phyloP scores from a whole-genome alignment of 1,140 invertebrate species.

The Aphaenogaster ashmeadi region DNA sequence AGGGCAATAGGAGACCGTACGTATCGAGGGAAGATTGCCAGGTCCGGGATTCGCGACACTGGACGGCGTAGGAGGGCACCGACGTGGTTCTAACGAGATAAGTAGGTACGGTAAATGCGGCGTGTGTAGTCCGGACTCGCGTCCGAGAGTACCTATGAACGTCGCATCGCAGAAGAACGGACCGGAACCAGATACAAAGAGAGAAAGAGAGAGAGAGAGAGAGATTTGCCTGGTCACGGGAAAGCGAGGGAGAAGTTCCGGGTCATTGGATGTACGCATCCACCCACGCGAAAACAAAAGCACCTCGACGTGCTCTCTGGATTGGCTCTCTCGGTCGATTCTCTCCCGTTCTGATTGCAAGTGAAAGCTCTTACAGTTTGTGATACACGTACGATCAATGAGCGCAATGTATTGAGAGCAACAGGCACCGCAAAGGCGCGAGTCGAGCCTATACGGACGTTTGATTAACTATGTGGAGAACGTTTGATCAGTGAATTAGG shows the following conservation, averaged over 20 bases:
- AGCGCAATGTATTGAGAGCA: constrained; percentile 19
- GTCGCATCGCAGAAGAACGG: constrained; percentile 48
- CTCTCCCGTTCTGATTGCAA: constrained; percentile 28
- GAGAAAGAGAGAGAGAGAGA: constrained; percentile 20
- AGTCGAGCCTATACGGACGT: background rate
- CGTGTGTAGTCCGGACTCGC: background rate
- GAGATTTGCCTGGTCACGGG: constrained; percentile 42
- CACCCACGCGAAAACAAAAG: constrained; percentile 65
- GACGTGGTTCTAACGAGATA: constrained; percentile 67
- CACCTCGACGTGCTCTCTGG: background rate
- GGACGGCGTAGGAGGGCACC: constrained; percentile 53
- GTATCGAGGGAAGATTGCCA: background rate
- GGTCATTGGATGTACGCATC: constrained; percentile 56
- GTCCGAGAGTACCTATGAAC: constrained; percentile 34
- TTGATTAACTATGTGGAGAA: constrained; percentile 28
- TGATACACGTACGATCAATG: constrained; percentile 26
- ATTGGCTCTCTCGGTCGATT: background rate
- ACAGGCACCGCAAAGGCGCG: background rate
- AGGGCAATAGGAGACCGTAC: background rate
- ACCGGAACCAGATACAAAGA: constrained; percentile 33
- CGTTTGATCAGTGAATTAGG: constrained; percentile 21
- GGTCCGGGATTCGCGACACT: constrained; percentile 43
- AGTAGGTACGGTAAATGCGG: constrained; percentile 65
- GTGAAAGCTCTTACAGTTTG: constrained; percentile 37
- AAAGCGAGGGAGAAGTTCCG: constrained; percentile 61